Base-by-base conservation (phyloP, 2,113 vertebrate species). In the Fulmarus glacialis region DNA sequence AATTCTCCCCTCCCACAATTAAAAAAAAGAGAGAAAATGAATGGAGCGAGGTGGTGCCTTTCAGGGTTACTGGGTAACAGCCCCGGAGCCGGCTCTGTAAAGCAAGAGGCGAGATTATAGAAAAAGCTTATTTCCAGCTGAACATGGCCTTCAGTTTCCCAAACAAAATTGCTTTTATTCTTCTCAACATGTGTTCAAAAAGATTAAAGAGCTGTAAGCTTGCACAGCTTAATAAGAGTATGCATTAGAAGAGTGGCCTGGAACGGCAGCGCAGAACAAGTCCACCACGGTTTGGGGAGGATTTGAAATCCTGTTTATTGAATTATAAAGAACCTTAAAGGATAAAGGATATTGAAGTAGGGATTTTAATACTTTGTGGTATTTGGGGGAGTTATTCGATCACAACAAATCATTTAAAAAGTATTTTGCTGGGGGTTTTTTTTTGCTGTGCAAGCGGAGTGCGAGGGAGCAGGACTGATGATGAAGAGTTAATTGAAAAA, bases 111-210 rank as follows among this genome's bases (percentile, higher is more conserved):
- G 98, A 98, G 98, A 98, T 98, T 98, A 98, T 89, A 90, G 96
- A 95, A 97, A 98, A 98, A 99, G 98, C 98, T 98, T 93, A 98
- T 99, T 99, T 98, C 98, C 96, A 98, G 98, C 98, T 98, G 98
- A 98, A 98, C 98, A 96, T 95, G 98, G 98, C 98, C 98, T 98
- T 97, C 91, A 91, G 96, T 98, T 99, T 98, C 98, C 98, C 97
- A 98, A 98, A 98, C 98, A 98, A 99, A 99, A 99, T 99, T 98
- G 98, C 98, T 99, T 99, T 99, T 99, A 98, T 99, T 99, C 98
- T 98, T 98, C 98, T 97, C 98, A 98, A 98, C 99, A 99, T 99
- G 99, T 99, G 99, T 98, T 99, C 97, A 40, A 92, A 77, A 98
- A 98, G 99, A 99, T 99, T 99, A 99, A 98, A 97, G 98, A 94